phyloP scores from a whole-genome alignment of 2,888 invertebrate species.

The Eristalis intricaria region DNA sequence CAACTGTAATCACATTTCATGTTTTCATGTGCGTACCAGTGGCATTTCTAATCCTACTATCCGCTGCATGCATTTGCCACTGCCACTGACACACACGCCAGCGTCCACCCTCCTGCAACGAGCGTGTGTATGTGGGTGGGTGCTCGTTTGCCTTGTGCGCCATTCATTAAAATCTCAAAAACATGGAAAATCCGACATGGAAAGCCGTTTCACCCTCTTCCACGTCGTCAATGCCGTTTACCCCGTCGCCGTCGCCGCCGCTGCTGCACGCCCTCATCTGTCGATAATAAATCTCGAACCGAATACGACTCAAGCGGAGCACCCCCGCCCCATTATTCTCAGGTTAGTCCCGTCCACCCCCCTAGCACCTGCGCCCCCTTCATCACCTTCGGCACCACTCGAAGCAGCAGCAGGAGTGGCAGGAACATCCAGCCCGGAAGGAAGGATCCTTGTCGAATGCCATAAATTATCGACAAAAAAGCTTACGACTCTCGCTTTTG shows the following conservation, averaged over 20 bases:
- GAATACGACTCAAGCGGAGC: slow-evolving; percentile 55
- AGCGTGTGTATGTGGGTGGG: slow-evolving; percentile 1
- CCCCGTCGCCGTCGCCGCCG: no score
- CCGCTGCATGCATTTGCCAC: not conserved
- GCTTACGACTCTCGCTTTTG: slow-evolving; percentile 66
- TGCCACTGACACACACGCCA: slow-evolving; percentile 21
- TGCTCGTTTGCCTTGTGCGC: slow-evolving; percentile 31
- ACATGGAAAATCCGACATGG: slow-evolving; percentile 59
- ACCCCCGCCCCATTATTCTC: slow-evolving; percentile 21
- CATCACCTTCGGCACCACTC: not conserved
- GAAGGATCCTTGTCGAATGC: slow-evolving; percentile 65
- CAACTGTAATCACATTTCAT: slow-evolving; percentile 52
- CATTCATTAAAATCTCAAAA: slow-evolving; percentile 68
- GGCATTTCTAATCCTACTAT: slow-evolving; percentile 47
- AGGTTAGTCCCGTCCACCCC: slow-evolving; percentile 25
- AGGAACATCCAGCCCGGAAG: slow-evolving; percentile 17
- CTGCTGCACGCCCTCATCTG: not conserved
- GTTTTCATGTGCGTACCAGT: slow-evolving; percentile 40
- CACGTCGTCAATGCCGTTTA: slow-evolving; percentile 5
- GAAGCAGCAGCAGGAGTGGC: slow-evolving; percentile 2
- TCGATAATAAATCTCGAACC: slow-evolving; percentile 68
- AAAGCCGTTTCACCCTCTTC: slow-evolving; percentile 18
- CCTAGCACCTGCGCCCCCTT: not conserved
- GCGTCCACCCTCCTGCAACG: slow-evolving; percentile 14
- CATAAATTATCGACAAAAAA: slow-evolving; percentile 69